A percentile compares a stretch with the other conserved stretches of the same genome.
Evolutionary conservation across 2,888 invertebrate genomes (phyloP).

Genomic region (Pristionchus fissidentatus): DNA sequence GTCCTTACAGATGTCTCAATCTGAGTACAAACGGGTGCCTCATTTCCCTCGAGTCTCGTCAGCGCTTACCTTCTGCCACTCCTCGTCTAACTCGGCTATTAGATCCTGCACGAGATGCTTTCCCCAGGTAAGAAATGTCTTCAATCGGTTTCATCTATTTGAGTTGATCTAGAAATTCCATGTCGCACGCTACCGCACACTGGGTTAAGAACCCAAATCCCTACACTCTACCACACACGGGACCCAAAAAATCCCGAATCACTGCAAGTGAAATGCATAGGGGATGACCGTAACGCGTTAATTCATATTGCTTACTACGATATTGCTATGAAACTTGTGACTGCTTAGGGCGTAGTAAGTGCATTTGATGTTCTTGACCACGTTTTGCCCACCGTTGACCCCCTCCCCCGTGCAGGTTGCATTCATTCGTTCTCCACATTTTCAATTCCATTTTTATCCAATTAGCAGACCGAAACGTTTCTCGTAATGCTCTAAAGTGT

Average conservation of each 20-base stretch:
- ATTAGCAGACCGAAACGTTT: too few relatives aligned
- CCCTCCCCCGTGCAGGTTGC: too few relatives aligned
- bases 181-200: neutral
- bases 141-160: neutral
- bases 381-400: too few relatives aligned
- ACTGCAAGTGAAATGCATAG: too few relatives aligned
- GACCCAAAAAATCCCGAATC: too few relatives aligned
- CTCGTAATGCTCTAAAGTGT: too few relatives aligned
- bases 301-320: too few relatives aligned
- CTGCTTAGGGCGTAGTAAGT: too few relatives aligned
- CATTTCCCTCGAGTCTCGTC: constrained; percentile 9
- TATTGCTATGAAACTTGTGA: too few relatives aligned
- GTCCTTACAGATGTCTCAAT: constrained; percentile 37
- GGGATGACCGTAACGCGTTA: too few relatives aligned
- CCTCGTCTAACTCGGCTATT: constrained; percentile 7
- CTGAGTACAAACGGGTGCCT: constrained; percentile 9
- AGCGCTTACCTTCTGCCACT: constrained; percentile 30
- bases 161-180: neutral
- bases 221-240: neutral
- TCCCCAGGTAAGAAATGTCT: constrained; percentile 42
- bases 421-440: too few relatives aligned
- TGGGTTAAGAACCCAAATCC: neutral
- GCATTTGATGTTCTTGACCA: too few relatives aligned
- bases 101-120: constrained; percentile 32
- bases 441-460: neutral